A percentile compares a stretch with the other conserved stretches of the same genome.
Evolutionary conservation across 2,113 vertebrate genomes (phyloP).

Genomic region (Datnioides undecimradiatus): DNA sequence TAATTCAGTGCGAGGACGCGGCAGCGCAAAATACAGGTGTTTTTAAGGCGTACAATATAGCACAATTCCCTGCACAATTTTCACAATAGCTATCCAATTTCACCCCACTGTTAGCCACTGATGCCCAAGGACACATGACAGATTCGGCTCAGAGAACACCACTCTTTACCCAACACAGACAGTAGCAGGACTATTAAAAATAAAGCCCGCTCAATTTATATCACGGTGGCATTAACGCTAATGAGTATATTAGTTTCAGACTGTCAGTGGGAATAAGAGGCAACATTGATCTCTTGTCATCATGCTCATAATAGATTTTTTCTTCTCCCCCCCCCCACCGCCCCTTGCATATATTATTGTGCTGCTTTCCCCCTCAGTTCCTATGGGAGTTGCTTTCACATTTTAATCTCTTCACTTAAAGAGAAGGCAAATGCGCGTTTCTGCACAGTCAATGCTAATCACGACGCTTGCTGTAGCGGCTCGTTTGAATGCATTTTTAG

Average conservation of each 20-base stretch:
- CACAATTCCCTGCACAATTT: slow-evolving; percentile 43
- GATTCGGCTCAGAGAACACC: slow-evolving; percentile 29
- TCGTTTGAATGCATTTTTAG: slow-evolving; percentile 46
- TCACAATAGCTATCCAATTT: slow-evolving; percentile 35
- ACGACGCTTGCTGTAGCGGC: slow-evolving; percentile 2
- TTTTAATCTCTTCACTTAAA: slow-evolving; percentile 68
- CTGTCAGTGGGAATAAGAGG: slow-evolving; percentile 72
- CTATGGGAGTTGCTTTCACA: slow-evolving; percentile 62
- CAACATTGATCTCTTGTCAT: slow-evolving; percentile 77
- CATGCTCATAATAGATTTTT: slow-evolving; percentile 61
- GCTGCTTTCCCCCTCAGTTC: slow-evolving; percentile 15
- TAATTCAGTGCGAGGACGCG: slow-evolving; percentile 11
- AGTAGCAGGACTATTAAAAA: slow-evolving; percentile 57
- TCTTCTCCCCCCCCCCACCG: too few relatives aligned
- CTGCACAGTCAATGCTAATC: slow-evolving; percentile 54
- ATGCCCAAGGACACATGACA: slow-evolving; percentile 39
- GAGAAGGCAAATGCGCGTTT: slow-evolving; percentile 30
- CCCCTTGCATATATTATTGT: slow-evolving; percentile 52
- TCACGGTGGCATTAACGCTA: slow-evolving; percentile 66
- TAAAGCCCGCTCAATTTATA: slow-evolving; percentile 55
- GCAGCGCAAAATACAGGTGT: slow-evolving; percentile 13
- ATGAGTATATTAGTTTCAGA: slow-evolving; percentile 78
- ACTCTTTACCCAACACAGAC: slow-evolving; percentile 39
- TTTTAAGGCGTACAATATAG: slow-evolving; percentile 21
- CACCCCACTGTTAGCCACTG: slow-evolving; percentile 29